Percentiles rank a stretch among this genome's conserved stretches.
Evolutionary conservation across 2,797 vertebrate species (phyloP).

Genomic region (Micropoecilia bifurca): DNA sequence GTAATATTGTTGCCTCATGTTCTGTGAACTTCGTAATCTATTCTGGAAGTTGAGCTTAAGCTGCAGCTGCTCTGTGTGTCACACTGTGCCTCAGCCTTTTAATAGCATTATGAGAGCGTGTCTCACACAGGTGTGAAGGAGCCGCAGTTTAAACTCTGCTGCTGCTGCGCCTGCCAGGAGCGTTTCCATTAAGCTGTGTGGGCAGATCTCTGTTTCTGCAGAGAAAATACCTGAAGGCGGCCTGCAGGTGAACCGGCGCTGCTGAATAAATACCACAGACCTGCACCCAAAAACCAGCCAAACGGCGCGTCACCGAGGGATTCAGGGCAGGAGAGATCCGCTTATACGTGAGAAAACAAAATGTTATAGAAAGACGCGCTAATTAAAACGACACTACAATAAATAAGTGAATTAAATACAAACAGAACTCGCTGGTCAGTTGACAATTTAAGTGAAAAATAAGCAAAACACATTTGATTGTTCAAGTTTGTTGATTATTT

Average conservation of each 20-base stretch:
- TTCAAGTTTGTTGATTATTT: not conserved
- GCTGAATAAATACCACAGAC: conserved; percentile 22
- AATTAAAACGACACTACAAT: not conserved
- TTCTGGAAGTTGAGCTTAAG: conserved; percentile 43
- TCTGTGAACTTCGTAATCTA: conserved; percentile 38
- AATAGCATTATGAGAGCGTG: conserved; percentile 61
- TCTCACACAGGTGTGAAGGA: conserved; percentile 49
- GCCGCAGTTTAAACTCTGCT: conserved; percentile 37
- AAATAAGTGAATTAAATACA: not conserved
- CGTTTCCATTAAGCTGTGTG: conserved; percentile 44
- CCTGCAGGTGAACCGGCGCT: conserved; percentile 22
- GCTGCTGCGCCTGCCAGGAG: conserved; percentile 29
- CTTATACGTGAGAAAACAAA: not conserved
- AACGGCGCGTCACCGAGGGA: not conserved
- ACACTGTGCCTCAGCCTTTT: conserved; percentile 33
- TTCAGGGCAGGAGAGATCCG: not conserved
- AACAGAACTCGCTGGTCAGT: not conserved
- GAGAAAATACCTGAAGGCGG: conserved; percentile 1
- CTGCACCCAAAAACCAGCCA: not conserved
- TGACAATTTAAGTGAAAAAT: not conserved
- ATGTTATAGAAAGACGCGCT: not conserved
- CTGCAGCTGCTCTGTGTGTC: conserved; percentile 40
- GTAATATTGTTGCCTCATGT: conserved; percentile 19
- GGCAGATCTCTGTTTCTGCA: conserved; percentile 25
- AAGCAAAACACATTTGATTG: not conserved